Conservation (phyloP, 2,888 invertebrate genomes). For the Glomeris marginata region DNA sequence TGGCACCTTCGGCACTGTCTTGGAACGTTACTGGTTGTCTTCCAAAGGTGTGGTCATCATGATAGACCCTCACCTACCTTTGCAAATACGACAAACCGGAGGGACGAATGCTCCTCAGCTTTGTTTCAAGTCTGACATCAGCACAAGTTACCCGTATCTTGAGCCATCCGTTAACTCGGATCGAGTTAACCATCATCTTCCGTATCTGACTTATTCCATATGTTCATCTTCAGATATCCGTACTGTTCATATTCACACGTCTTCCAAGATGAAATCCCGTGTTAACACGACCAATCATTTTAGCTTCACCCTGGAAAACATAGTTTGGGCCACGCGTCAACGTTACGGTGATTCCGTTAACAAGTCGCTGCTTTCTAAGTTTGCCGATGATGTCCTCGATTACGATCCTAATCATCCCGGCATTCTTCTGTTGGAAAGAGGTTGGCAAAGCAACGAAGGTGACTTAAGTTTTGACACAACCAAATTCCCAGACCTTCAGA, state of each 20-base stretch:
- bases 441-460: conserved; percentile 72
- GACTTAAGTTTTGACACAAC: conserved; percentile 65
- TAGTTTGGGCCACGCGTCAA: conserved; percentile 45
- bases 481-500: conserved; percentile 60
- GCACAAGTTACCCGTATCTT: conserved; percentile 14
- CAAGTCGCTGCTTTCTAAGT: conserved; percentile 22
- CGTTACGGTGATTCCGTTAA: conserved; percentile 18
- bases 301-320: conserved; percentile 21
- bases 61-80: conserved; percentile 58
- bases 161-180: conserved; percentile 33
- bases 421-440: conserved; percentile 33
- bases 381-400: conserved; percentile 20
- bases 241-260: conserved; percentile 37
- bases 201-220: conserved; percentile 67
- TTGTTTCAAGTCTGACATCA: conserved; percentile 39
- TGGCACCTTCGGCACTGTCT: conserved; percentile 45
- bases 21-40: conserved; percentile 70
- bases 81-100: conserved; percentile 46
- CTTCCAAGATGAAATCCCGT: conserved; percentile 15
- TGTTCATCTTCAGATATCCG: conserved; percentile 68
- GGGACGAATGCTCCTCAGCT: conserved; percentile 40
- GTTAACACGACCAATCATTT: conserved; percentile 26
- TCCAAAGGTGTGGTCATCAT: conserved; percentile 69
- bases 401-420: conserved; percentile 31
- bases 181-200: conserved; percentile 43